Base-by-base conservation (phyloP, 2,797 vertebrate genomes). In the Myripristis murdjan region DNA sequence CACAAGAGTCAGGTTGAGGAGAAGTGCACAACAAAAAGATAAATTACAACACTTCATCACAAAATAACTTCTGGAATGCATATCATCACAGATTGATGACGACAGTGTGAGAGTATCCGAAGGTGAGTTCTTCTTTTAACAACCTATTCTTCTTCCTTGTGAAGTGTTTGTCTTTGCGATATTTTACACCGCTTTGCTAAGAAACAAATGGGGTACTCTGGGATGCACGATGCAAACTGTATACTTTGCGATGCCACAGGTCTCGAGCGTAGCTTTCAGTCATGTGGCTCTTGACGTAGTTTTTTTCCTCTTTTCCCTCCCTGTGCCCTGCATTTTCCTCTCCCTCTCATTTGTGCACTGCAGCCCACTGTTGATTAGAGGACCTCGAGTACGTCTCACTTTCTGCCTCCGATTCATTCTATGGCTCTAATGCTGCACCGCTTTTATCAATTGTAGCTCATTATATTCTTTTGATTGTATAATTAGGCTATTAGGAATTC, bases 351-450 rank as follows among this genome's bases (percentile, higher is more conserved):
- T 4, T 18, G 16, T 37, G 51, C 15, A 43, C 59, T 44, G 41
- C 1, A 60, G 35, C 64, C 46, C 23, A 23, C 23, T 52, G 63
- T 20, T 47, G 33, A 57, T 65, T 47, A 64, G n/a, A 72, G 44
- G 18, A 0, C 18, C 12, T 46, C 4, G 31, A 70, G 31, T 68
- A 15, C 4, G 14, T 35, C 44, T 68, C 52, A 46, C 47, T 67
- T 60, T 79, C 52, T 52, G 69, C 23, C 16, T 69, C 47, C 20
- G 14, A 52, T 52, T 31, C 28, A 5, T 28, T 31, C 64, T 63
- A 49, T 43, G 49, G 65, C 78, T 76, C 76, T 83, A 72, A 79
- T 81, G 46, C 23, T 18, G 63, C 55, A 86, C 81, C 39, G 18
- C 61, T 83, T 78, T 75, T 69, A 73, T 85, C 83, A 80, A 12